Evolutionary conservation across 2,113 vertebrate species (phyloP).

Genomic region (Plecotus auritus): DNA sequence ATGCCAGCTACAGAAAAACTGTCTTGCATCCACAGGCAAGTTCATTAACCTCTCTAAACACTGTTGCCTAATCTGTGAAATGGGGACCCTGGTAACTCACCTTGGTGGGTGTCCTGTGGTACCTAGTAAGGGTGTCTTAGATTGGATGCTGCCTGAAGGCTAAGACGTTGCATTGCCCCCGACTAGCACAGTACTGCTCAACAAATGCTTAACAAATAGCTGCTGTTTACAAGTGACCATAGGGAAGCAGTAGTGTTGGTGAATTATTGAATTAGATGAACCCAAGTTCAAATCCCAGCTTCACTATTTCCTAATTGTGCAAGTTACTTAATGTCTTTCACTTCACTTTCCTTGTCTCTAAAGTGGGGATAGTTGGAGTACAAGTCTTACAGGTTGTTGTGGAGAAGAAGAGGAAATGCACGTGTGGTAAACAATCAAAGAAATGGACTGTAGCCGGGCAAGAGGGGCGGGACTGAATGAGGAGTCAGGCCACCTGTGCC

Average conservation of each 20-base stretch:
- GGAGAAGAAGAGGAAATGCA: background rate
- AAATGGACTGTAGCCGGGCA: background rate
- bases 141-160: background rate
- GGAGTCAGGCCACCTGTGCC: accelerated
- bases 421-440: accelerated
- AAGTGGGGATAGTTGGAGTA: background rate
- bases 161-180: background rate
- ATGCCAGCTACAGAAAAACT: background rate
- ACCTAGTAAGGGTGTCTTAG: background rate
- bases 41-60: background rate
- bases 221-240: background rate
- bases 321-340: background rate
- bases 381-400: background rate
- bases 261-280: background rate
- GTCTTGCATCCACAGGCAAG: background rate
- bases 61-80: background rate
- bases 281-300: background rate
- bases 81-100: background rate
- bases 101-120: background rate
- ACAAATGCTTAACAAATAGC: background rate
- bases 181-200: background rate
- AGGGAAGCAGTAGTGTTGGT: background rate
- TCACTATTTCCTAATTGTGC: background rate
- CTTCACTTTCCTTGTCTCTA: background rate
- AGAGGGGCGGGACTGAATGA: background rate